Base-by-base conservation (phyloP, 1,140 invertebrate genomes). In the Melitaea cinxia region DNA sequence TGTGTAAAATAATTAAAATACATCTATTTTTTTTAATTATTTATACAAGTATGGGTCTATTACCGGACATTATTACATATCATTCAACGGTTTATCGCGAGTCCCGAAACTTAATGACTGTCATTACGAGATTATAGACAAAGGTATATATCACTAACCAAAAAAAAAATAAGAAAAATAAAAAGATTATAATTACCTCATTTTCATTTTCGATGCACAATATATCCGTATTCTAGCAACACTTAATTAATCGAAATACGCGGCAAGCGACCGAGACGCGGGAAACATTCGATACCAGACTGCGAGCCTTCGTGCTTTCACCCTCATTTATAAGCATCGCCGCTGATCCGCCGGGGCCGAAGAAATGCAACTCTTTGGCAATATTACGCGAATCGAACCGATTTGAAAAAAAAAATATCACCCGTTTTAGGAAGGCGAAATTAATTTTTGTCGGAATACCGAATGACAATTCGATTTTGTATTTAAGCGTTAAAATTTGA, bases 301-400 rank as follows among this genome's bases (percentile, higher is more conserved):
- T 89, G 85, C 80, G 80, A 77, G 79, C 57, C 76, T 72, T 55
- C 73, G 77, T 73, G 84, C 87, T 89, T 89, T 89, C 87, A 86
- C 87, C 79, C 19, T 65, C 63, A 83, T 88, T 87, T 89, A 89
- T 89, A 89, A 87, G 83, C 79, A 73, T 49, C 54, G 45, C 68
- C 66, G 53, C 57, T 57, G 50, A 64, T 67, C 70, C 52, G 72
- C 62, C 72, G 76, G 79, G 81, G 83, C 72, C 54, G 72, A 84
- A 85, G 80, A 86, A 85, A 88, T 83, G 80, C 78, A 83, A 81
- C 75, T 63, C 66, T 86, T 88, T 88, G 76, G 81, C 81, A 86
- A 86, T 73, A 72, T 65, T 75, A 76, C 74, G 78, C 83, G 83
- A 85, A 83, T 78, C 75, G 73, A 83, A 83, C 77, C 61, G 84